These are phyloP conservation scores for Coecobrya sp. DNA, from an alignment of 2,888 invertebrate species.

Conservation along the genomic window DNA sequence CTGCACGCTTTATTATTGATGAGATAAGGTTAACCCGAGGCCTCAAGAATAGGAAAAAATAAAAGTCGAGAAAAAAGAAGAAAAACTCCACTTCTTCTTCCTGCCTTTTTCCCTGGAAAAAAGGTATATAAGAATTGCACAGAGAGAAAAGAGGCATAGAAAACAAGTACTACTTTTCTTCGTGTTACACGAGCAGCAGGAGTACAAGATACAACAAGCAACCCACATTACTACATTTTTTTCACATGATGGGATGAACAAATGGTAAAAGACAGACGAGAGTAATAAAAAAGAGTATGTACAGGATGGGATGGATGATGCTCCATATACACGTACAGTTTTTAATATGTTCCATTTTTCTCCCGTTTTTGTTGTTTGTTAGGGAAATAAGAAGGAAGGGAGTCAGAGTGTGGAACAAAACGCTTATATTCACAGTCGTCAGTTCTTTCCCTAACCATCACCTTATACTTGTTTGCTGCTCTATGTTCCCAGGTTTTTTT, in stretches of 20 bases:
- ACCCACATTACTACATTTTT: slow-evolving; percentile 15
- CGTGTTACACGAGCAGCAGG: neutral
- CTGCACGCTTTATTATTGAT: slow-evolving; percentile 65
- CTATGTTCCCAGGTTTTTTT: neutral
- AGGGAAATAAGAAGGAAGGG: neutral
- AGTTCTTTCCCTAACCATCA: neutral
- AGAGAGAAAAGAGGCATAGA: neutral
- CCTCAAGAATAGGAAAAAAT: slow-evolving; percentile 24
- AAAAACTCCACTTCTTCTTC: neutral
- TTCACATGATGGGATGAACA: slow-evolving; percentile 18
- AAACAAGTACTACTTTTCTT: neutral
- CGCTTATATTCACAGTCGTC: neutral
- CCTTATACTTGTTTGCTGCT: neutral
- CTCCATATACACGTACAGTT: slow-evolving; percentile 19
- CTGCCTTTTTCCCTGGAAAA: neutral
- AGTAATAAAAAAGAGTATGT: slow-evolving; percentile 4
- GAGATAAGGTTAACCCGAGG: slow-evolving; percentile 66
- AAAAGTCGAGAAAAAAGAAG: neutral
- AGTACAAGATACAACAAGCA: slow-evolving; percentile 21
- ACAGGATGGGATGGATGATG: slow-evolving; percentile 22
- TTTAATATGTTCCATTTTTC: slow-evolving; percentile 37
- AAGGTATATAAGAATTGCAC: neutral
- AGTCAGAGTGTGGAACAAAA: neutral
- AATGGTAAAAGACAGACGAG: slow-evolving; percentile 4
- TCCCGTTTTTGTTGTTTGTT: neutral